A percentile compares a stretch with the other conserved stretches of the same genome.
Conservation (phyloP, 1,140 invertebrate genomes). For the Trissolcus basalis region DNA sequence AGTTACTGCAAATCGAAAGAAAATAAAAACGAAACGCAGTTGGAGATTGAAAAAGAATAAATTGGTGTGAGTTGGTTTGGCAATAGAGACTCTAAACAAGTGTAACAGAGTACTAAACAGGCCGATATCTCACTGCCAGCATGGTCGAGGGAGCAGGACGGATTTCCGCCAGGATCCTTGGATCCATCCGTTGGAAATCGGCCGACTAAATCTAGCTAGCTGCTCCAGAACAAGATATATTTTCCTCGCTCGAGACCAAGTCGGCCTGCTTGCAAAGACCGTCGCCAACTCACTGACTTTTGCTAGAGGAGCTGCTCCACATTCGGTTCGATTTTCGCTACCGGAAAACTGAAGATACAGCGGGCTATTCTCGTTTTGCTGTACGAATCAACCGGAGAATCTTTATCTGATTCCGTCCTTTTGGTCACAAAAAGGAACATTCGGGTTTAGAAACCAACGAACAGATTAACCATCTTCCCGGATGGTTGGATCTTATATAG, state of each 20-base stretch:
- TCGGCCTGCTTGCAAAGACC: slow-evolving; percentile 1
- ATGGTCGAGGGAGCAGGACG: slow-evolving; percentile 27
- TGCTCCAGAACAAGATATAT: slow-evolving; percentile 49
- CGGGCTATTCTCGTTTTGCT: slow-evolving; percentile 20
- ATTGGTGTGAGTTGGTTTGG: slow-evolving; percentile 30
- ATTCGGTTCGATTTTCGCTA: slow-evolving; percentile 49
- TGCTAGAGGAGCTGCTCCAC: slow-evolving; percentile 6
- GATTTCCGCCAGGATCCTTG: slow-evolving; percentile 39
- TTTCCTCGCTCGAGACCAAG: slow-evolving; percentile 17
- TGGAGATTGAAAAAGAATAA: slow-evolving; percentile 32
- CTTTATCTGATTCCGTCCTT: slow-evolving; percentile 41
- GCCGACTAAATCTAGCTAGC: slow-evolving; percentile 57
- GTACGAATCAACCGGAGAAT: slow-evolving; percentile 48
- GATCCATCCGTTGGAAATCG: slow-evolving; percentile 60
- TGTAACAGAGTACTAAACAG: slow-evolving; percentile 24
- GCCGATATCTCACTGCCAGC: slow-evolving; percentile 33
- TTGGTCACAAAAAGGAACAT: slow-evolving; percentile 26
- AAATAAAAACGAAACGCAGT: slow-evolving; percentile 4
- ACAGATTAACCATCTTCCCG: slow-evolving; percentile 7
- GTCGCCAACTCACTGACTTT: slow-evolving; percentile 21
- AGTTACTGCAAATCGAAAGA: slow-evolving; percentile 3
- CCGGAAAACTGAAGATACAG: slow-evolving; percentile 50
- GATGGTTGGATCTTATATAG: too few species aligned
- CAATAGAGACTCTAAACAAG: slow-evolving; percentile 47
- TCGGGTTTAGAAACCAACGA: slow-evolving; percentile 5